Base-by-base conservation (phyloP, 2,113 vertebrate genomes). In the Euleptes europaea region DNA sequence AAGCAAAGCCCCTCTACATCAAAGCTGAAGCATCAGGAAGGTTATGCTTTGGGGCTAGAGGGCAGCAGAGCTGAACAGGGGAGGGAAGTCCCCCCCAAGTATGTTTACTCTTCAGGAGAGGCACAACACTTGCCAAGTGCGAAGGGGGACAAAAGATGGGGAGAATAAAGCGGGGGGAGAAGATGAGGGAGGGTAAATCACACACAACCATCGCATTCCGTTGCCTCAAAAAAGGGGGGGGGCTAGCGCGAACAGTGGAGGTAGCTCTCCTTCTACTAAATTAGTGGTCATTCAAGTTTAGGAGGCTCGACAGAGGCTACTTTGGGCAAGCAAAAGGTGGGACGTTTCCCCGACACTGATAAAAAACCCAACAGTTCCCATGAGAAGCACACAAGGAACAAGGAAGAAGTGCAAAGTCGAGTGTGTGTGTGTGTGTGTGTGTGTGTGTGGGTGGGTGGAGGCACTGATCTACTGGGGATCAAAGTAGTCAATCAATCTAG, bases 381-480 rank as follows among this genome's bases (percentile, higher is more conserved):
- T 0, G 47, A 71, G 60, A 33, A 74, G 14, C 31, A 12, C 42
- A 70, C 57, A 71, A 7, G 83, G 66, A 70, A 67, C 49, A 12
- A 54, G 23, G 0, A 28, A 28, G 0, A 28, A 2, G 47, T 0
- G 0, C 23, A 49, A 51, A n/a, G 1, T 60, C 47, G 78, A 17
- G n/a, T n/a, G n/a, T n/a, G n/a, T n/a, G n/a, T n/a, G n/a, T n/a
- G n/a, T n/a, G n/a, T n/a, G n/a, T n/a, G n/a, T n/a, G n/a, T n/a
- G n/a, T n/a, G n/a, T n/a, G n/a, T n/a, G n/a, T n/a, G n/a, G 0
- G 0, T 84, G 19, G 7, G 51, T 31, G 65, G 70, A 44, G 38
- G 83, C 26, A 84, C 28, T 54, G 67, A 60, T 81, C 73, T 35
- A 40, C 40, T 49, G 63, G 82, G 78, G 42, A 72, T 76, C n/a